Evolutionary conservation across 2,888 invertebrate genomes (phyloP), one percentile per base, ranked within the genome.

Genomic region (Sylvicola cinctus): DNA sequence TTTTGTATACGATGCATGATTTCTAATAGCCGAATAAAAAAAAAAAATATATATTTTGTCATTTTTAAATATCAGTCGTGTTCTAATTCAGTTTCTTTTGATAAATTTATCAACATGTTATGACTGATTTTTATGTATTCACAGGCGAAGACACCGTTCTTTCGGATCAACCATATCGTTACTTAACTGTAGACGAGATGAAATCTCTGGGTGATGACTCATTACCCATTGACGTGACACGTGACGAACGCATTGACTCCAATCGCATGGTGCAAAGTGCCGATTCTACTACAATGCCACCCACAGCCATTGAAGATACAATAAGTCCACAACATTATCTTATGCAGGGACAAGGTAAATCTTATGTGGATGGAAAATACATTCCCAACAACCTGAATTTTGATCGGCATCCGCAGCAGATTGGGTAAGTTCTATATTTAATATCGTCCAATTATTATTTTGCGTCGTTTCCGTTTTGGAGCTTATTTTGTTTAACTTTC

Each of bases 171-270:
- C 79, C 79, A 23, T 90, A 90, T 60, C 73, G 85, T 41, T 90
- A 90, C 61, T 65, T 91, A 59, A 90, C 88, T 38, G 85, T 84
- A 42, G 90, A 91, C 53, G 90, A 91, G 53, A 88, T 90, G 85
- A 90, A 90, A 62, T 85, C 85, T 7, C 64, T 90, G 42, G 88
- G 87, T 39, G 90, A 90, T 52, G 90, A 90, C 60, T 88, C 88
- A 10, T 60, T 90, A 43, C 85, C 87, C 13, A 87, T 90, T 44
- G 90, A 90, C 58, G 88, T 88, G 14, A 88, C 88, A 3, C 73
- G 85, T 45, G 90, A 90, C 51, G 85, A 87, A 52, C 69, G 83
- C 42, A 74, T 79, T 8, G 80, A 81, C 51, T 76, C 76, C 0
- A 67, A 67, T 46, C 60, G 61, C 38, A 64, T 66, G 62, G 58